These are phyloP conservation scores for Peromyscus melanophrys DNA, from an alignment of 2,797 vertebrate species.

Conservation along the genomic window DNA sequence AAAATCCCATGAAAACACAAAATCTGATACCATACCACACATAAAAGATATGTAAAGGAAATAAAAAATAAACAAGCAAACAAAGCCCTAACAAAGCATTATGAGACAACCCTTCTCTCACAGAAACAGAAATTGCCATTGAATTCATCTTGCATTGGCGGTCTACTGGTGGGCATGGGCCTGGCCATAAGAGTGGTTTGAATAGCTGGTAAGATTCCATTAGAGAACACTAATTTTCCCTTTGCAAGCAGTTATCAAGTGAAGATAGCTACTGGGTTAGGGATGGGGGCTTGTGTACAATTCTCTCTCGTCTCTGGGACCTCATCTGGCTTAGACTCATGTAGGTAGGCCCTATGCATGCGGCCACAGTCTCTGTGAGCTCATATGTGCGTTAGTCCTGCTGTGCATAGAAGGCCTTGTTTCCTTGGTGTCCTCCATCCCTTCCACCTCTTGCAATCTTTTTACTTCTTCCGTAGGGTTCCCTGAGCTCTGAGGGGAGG, in stretches of 20 bases:
- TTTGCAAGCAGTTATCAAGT: not conserved
- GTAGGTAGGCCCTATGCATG: too few relatives aligned
- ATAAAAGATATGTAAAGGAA: not conserved
- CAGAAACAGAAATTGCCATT: not conserved
- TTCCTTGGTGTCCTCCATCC: too few relatives aligned
- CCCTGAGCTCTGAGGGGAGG: not conserved
- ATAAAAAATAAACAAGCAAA: not conserved
- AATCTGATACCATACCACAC: not conserved
- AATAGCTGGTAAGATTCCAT: not conserved
- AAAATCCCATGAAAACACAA: not conserved
- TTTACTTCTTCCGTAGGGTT: not conserved
- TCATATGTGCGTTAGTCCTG: too few relatives aligned
- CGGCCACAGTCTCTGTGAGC: too few relatives aligned
- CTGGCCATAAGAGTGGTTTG: not conserved
- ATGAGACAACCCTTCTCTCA: not conserved
- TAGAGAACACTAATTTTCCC: not conserved
- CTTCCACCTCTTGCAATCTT: not conserved
- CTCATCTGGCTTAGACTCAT: not conserved
- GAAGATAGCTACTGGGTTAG: not conserved
- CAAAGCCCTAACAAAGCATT: not conserved
- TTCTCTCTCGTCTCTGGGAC: not conserved
- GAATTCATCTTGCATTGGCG: not conserved
- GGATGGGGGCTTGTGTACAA: not conserved
- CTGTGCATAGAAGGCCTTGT: too few relatives aligned
- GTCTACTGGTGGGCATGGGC: not conserved